Conservation (phyloP, 2,113 vertebrate species). For the Callorhinus ursinus region DNA sequence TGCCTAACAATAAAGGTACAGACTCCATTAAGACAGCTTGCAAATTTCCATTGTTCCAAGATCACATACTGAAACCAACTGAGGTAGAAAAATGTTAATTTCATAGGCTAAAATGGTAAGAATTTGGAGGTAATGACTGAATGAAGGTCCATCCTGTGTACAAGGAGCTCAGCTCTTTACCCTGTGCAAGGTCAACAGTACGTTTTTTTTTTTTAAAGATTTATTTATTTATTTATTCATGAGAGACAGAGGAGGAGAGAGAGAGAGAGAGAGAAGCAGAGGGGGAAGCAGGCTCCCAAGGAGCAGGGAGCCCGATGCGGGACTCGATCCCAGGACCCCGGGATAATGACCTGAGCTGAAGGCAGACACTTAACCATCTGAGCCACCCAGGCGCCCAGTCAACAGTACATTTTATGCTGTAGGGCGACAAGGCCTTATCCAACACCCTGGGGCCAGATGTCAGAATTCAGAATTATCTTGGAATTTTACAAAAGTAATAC, state of each 20-base stretch:
- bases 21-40: not conserved
- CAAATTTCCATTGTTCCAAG: not conserved
- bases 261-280: no score
- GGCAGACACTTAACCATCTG: no score
- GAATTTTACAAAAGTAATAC: not conserved
- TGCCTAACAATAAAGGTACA: not conserved
- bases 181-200: not conserved
- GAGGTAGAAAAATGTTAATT: constrained; percentile 36
- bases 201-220: no score
- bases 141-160: not conserved
- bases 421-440: not conserved
- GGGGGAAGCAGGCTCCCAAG: no score
- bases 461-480: constrained; percentile 13
- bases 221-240: no score
- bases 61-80: not conserved
- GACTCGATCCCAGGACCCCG: no score
- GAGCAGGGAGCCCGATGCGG: no score
- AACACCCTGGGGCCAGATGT: not conserved
- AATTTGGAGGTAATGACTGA: constrained; percentile 2
- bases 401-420: not conserved
- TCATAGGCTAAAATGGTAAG: not conserved
- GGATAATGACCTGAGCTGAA: no score
- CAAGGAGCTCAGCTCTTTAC: not conserved
- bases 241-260: no score
- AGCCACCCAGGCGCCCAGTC: no score